Percentiles rank a stretch among this genome's conserved stretches.
Conservation (phyloP, 2,888 invertebrate genomes). For the Chalcosyrphus nemorum region DNA sequence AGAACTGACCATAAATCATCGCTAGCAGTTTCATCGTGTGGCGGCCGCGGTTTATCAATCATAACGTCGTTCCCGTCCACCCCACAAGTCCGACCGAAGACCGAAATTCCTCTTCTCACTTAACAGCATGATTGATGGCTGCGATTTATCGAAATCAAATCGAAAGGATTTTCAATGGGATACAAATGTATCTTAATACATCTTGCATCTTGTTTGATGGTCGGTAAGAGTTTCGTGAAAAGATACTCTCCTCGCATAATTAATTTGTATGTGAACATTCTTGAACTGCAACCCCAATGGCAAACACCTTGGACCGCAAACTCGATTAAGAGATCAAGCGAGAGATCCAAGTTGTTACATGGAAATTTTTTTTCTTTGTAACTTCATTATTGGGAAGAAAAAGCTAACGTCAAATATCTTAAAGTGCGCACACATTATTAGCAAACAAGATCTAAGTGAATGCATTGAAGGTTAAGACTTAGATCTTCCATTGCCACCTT, state of each 20-base stretch:
- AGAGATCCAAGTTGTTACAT: slow-evolving; percentile 28
- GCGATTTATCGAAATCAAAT: slow-evolving; percentile 75
- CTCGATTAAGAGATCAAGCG: slow-evolving; percentile 67
- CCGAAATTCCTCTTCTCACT: slow-evolving; percentile 75
- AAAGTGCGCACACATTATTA: too few species aligned
- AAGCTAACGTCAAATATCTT: not conserved
- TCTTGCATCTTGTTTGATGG: slow-evolving; percentile 73
- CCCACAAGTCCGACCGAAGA: slow-evolving; percentile 36
- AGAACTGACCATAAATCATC: slow-evolving; percentile 65
- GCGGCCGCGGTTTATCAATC: slow-evolving; percentile 71
- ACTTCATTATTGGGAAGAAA: too few species aligned
- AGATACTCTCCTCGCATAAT: slow-evolving; percentile 63
- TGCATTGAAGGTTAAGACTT: too few species aligned
- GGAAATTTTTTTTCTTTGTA: not conserved
- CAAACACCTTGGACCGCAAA: slow-evolving; percentile 30
- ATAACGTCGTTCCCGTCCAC: slow-evolving; percentile 72
- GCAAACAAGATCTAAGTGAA: too few species aligned
- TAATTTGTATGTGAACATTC: slow-evolving; percentile 72
- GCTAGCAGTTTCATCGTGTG: slow-evolving; percentile 63
- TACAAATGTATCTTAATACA: slow-evolving; percentile 72
- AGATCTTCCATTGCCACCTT: too few species aligned
- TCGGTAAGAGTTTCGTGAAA: slow-evolving; percentile 67
- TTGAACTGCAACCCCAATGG: slow-evolving; percentile 67
- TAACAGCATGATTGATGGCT: slow-evolving; percentile 75
- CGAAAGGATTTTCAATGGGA: slow-evolving; percentile 70